phyloP scores from a whole-genome alignment of 2,113 vertebrate genomes.

The Murina feae region DNA sequence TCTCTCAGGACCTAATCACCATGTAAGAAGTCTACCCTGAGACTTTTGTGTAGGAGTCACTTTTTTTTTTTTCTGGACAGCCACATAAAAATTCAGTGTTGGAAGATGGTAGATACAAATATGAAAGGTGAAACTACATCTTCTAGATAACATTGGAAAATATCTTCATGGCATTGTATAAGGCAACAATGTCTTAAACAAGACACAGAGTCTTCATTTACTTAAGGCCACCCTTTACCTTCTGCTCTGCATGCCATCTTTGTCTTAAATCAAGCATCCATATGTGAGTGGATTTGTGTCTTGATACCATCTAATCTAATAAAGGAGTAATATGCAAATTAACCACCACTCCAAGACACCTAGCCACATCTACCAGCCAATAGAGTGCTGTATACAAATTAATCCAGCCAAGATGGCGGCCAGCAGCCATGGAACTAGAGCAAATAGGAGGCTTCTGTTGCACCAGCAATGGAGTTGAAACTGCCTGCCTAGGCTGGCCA shows the following conservation, averaged over 20 bases:
- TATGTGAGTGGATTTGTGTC: background rate
- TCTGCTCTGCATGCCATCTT: background rate
- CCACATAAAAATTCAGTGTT: background rate
- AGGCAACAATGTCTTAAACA: background rate
- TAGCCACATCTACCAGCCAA: too few species aligned
- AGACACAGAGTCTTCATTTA: background rate
- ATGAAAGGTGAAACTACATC: background rate
- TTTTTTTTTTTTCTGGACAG: background rate
- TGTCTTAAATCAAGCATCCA: background rate
- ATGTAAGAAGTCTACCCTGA: background rate
- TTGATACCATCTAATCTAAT: too few species aligned
- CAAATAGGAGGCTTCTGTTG: too few species aligned
- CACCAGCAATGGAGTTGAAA: too few species aligned
- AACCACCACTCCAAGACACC: too few species aligned
- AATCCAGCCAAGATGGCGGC: too few species aligned
- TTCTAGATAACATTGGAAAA: background rate
- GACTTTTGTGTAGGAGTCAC: background rate
- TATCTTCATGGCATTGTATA: background rate
- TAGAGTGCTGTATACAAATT: too few species aligned
- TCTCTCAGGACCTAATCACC: background rate
- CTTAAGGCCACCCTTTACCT: background rate
- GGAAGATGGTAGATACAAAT: background rate
- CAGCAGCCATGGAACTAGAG: too few species aligned
- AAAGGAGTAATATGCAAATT: too few species aligned
- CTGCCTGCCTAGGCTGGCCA: too few species aligned